Conservation (phyloP, 2,113 vertebrate species). For the Hydrolagus affinis region DNA sequence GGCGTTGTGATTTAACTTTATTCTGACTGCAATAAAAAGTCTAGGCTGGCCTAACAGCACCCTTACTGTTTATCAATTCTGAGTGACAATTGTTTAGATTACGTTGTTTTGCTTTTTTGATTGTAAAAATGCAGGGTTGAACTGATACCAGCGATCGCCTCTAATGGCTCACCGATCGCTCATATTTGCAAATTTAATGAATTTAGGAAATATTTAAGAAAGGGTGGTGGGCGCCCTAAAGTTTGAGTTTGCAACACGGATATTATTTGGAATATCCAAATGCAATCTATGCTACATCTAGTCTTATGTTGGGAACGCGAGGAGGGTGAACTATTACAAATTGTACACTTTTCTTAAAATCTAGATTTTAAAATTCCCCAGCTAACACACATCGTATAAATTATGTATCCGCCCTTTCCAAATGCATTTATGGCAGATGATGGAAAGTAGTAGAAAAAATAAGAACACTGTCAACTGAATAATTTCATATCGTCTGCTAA, state of each 20-base stretch:
- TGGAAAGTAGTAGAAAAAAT: not conserved
- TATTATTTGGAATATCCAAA: no score
- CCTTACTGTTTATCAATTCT: not conserved
- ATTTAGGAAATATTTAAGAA: not conserved
- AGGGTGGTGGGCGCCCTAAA: no score
- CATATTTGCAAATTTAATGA: not conserved
- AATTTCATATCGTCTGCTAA: not conserved
- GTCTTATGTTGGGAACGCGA: no score
- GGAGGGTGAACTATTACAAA: not conserved
- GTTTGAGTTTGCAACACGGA: no score
- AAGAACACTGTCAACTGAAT: not conserved
- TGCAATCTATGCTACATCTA: no score
- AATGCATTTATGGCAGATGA: not conserved
- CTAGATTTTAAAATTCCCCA: not conserved
- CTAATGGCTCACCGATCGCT: not conserved
- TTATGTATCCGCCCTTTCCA: not conserved
- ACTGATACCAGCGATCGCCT: no score
- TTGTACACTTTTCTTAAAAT: not conserved
- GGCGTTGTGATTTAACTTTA: not conserved
- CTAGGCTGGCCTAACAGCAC: not conserved
- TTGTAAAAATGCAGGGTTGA: no score
- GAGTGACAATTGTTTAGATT: not conserved
- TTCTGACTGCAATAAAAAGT: not conserved
- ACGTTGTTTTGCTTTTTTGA: no score
- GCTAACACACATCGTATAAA: slow-evolving; percentile 17